phyloP scores from a whole-genome alignment of 2,797 vertebrate species.

The Morelia viridis region DNA sequence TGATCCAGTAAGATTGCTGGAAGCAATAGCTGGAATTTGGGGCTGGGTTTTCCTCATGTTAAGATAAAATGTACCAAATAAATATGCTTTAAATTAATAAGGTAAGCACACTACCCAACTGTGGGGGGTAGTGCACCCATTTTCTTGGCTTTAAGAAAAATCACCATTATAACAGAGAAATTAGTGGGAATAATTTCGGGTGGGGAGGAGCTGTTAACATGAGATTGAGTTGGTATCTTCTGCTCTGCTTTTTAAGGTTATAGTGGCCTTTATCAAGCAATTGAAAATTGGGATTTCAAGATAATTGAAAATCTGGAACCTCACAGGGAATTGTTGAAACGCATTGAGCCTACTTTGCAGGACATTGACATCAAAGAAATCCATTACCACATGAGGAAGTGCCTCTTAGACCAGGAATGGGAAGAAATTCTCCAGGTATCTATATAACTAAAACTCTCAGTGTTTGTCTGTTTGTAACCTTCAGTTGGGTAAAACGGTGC shows the following conservation, averaged over 20 bases:
- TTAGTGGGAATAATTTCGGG: not conserved
- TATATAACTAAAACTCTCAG: conserved; percentile 5
- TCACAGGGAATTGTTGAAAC: conserved; percentile 57
- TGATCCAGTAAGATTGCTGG: not conserved
- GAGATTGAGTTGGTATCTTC: not conserved
- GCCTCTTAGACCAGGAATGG: conserved; percentile 66
- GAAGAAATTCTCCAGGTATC: conserved; percentile 74
- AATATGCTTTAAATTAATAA: too few species aligned
- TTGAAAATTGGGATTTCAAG: conserved; percentile 72
- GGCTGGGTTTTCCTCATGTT: not conserved
- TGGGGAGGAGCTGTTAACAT: not conserved
- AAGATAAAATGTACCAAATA: too few species aligned
- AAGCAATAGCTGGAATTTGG: not conserved
- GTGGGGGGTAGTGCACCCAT: too few species aligned
- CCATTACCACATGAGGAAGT: conserved; percentile 49
- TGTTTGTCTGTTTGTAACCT: too few species aligned
- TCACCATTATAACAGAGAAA: not conserved
- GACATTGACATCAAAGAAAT: conserved; percentile 52
- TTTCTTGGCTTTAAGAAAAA: too few species aligned
- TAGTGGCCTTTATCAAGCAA: conserved; percentile 70
- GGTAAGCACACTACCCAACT: too few species aligned
- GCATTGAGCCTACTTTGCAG: conserved; percentile 68
- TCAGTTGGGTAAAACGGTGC: too few species aligned
- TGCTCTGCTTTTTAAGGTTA: conserved; percentile 64
- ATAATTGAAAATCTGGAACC: conserved; percentile 70